A percentile compares a stretch with the other conserved stretches of the same genome.
phyloP scores from a whole-genome alignment of 2,888 invertebrate species.

The Cosmia trapezina region DNA sequence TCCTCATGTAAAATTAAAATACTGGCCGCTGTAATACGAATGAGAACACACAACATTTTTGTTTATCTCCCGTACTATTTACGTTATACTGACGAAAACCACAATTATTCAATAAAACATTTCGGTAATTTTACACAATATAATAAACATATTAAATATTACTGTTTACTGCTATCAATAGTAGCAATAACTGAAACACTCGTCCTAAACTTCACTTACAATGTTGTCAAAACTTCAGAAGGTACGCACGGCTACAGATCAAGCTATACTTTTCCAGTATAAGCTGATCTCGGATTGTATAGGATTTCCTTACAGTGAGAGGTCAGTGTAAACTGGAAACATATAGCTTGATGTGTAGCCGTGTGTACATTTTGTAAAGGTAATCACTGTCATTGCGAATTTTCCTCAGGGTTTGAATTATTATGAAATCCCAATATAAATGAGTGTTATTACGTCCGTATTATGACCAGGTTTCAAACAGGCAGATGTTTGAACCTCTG shows the following conservation, averaged over 20 bases:
- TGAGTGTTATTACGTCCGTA: constrained; percentile 16
- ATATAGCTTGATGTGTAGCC: no score
- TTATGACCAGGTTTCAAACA: neutral
- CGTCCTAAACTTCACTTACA: constrained; percentile 43
- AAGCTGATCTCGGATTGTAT: no score
- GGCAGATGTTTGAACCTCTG: neutral
- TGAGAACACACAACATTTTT: no score
- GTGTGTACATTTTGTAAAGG: constrained; percentile 17
- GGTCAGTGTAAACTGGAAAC: no score
- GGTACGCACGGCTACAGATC: no score
- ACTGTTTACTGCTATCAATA: constrained; percentile 39
- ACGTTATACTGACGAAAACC: neutral
- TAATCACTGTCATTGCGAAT: constrained; percentile 26
- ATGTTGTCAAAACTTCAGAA: constrained; percentile 38
- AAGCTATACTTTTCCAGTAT: no score
- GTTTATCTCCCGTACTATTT: constrained; percentile 1
- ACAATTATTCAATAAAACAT: constrained; percentile 72
- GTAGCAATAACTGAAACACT: constrained; percentile 31
- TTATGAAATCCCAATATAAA: constrained; percentile 1
- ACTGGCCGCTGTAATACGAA: neutral
- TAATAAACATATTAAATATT: constrained; percentile 63
- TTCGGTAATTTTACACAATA: constrained; percentile 72
- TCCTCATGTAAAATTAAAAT: neutral
- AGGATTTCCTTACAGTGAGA: no score
- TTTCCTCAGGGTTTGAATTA: constrained; percentile 13